These are phyloP conservation scores for Esox lucius DNA, from an alignment of 2,797 vertebrate species.

Conservation along the genomic window DNA sequence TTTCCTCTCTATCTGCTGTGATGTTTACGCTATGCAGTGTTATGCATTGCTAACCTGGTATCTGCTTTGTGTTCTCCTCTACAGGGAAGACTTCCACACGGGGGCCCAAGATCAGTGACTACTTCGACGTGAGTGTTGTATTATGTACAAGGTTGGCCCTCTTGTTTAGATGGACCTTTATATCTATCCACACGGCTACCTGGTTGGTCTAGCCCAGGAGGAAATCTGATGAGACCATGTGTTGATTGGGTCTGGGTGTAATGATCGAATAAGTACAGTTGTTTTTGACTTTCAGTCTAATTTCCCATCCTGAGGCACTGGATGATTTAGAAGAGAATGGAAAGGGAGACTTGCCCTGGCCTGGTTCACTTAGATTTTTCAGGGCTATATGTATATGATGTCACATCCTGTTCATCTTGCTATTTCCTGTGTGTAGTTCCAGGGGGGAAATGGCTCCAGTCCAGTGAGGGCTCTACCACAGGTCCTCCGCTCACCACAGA, in stretches of 20 bases:
- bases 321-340: no score
- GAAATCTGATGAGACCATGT: not conserved
- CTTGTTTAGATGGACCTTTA: not conserved
- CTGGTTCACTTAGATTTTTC: not conserved
- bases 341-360: no score
- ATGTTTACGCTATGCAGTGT: not conserved
- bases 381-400: not conserved
- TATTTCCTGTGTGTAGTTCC: slow-evolving; percentile 75
- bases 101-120: slow-evolving; percentile 97
- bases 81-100: slow-evolving; percentile 92
- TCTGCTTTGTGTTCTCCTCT: slow-evolving; percentile 18
- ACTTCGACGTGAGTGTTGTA: slow-evolving; percentile 89
- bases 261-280: not conserved
- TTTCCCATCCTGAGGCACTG: not conserved
- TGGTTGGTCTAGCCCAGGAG: no score
- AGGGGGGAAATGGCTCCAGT: slow-evolving; percentile 96
- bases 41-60: not conserved
- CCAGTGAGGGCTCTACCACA: slow-evolving; percentile 92
- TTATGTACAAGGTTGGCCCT: not conserved
- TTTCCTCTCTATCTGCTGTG: not conserved
- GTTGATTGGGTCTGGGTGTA: not conserved
- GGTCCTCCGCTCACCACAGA: slow-evolving; percentile 92
- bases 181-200: not conserved
- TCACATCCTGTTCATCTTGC: slow-evolving; percentile 14
- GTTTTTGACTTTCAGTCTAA: not conserved